These are phyloP conservation scores for Hypotaenidia philippensis DNA, from an alignment of 2,797 vertebrate genomes.

Conservation along the genomic window DNA sequence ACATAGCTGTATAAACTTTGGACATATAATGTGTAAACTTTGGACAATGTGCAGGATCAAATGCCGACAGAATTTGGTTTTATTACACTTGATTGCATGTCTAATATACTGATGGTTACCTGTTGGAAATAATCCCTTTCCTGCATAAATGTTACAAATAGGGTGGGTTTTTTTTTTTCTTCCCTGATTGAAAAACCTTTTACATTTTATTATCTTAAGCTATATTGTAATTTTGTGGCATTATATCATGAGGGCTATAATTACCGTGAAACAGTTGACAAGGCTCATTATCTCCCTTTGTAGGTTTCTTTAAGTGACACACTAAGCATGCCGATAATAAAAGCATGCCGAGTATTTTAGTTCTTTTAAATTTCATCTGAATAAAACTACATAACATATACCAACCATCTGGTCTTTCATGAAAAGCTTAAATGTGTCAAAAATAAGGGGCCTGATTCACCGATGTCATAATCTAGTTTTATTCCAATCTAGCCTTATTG, in stretches of 20 bases:
- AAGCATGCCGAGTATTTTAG: conserved; percentile 43
- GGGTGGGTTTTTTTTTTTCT: background rate
- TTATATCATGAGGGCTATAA: conserved; percentile 43
- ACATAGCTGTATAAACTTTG: background rate
- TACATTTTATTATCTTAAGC: conserved; percentile 56
- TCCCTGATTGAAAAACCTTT: background rate
- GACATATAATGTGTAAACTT: background rate
- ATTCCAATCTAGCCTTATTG: background rate
- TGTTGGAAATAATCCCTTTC: background rate
- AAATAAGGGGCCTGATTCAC: conserved; percentile 43
- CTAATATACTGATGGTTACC: background rate
- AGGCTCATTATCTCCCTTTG: conserved; percentile 55
- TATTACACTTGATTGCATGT: background rate
- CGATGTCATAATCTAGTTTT: conserved; percentile 13
- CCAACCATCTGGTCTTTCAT: conserved; percentile 62
- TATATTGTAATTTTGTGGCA: conserved; percentile 56
- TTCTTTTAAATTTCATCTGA: conserved; percentile 64
- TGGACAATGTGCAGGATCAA: background rate
- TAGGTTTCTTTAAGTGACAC: conserved; percentile 56
- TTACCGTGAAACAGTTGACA: conserved; percentile 62
- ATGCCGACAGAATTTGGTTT: background rate
- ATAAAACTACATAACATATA: conserved; percentile 58
- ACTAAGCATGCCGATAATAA: conserved; percentile 50
- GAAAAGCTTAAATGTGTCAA: conserved; percentile 65
- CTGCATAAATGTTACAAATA: background rate